Conservation (phyloP, 2,797 vertebrate species). For the Parauchenoglanis punctatus region DNA sequence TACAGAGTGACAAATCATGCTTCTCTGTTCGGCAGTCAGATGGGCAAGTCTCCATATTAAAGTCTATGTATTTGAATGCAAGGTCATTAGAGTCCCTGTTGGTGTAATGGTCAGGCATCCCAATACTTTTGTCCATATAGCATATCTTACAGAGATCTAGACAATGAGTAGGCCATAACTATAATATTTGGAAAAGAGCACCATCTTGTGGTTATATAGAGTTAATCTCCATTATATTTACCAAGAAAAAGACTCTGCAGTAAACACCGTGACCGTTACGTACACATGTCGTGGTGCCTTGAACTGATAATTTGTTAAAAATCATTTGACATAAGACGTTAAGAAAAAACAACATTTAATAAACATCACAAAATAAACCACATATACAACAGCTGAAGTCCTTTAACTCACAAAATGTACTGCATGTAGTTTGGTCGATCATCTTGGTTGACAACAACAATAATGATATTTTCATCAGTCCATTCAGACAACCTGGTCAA, state of each 20-base stretch:
- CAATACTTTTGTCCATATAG: too few relatives aligned
- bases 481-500: not conserved
- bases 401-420: slow-evolving; percentile 5
- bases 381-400: slow-evolving; percentile 22
- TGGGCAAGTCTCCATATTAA: too few relatives aligned
- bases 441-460: not conserved
- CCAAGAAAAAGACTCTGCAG: not conserved
- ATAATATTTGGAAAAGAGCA: not conserved
- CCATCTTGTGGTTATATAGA: not conserved
- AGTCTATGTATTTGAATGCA: too few relatives aligned
- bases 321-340: not conserved
- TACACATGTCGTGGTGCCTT: not conserved
- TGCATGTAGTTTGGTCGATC: slow-evolving; percentile 14
- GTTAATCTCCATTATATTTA: not conserved
- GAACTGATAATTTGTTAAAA: slow-evolving; percentile 2
- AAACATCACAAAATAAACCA: slow-evolving; percentile 11
- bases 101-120: too few relatives aligned
- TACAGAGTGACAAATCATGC: too few relatives aligned
- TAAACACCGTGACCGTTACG: not conserved
- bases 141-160: not conserved
- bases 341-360: slow-evolving; percentile 47
- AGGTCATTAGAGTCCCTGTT: too few relatives aligned
- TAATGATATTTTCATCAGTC: slow-evolving; percentile 14
- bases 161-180: not conserved
- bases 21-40: too few relatives aligned